Percentiles rank a stretch among this genome's conserved stretches.
phyloP scores from a whole-genome alignment of 2,797 vertebrate genomes.

The Pangasius larnaudii region DNA sequence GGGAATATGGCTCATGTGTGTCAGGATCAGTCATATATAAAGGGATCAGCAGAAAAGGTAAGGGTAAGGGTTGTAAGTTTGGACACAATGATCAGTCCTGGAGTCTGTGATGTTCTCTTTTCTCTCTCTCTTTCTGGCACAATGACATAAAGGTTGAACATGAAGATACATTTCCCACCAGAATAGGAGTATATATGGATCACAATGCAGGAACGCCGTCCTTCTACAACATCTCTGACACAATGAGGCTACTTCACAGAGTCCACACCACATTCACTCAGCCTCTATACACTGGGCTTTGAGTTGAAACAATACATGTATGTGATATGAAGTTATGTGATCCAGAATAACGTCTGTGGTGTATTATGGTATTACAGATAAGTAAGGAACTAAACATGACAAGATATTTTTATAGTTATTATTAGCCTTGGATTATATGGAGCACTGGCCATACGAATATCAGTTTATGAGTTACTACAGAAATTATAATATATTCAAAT shows the following conservation, averaged over 20 bases:
- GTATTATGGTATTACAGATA: too few species aligned
- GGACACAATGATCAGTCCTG: neutral
- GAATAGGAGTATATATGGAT: neutral
- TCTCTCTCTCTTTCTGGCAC: constrained; percentile 1
- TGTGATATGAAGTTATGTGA: neutral
- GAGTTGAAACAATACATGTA: neutral
- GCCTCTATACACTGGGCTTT: neutral
- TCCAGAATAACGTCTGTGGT: too few species aligned
- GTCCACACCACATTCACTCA: neutral
- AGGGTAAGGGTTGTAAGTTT: neutral
- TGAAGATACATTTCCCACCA: neutral
- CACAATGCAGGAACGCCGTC: neutral
- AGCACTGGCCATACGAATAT: neutral
- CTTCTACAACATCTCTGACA: neutral
- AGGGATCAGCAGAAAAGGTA: neutral
- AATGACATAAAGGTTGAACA: neutral
- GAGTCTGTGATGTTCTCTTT: neutral
- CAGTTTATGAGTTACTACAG: neutral
- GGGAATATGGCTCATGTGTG: neutral
- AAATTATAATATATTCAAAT: neutral
- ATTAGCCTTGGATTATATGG: neutral
- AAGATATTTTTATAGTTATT: neutral
- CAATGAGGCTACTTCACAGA: neutral
- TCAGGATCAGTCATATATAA: neutral
- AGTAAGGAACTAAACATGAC: too few species aligned